Evolutionary conservation across 2,113 vertebrate species (phyloP).

Genomic region (Dicrurus megarhynchus): DNA sequence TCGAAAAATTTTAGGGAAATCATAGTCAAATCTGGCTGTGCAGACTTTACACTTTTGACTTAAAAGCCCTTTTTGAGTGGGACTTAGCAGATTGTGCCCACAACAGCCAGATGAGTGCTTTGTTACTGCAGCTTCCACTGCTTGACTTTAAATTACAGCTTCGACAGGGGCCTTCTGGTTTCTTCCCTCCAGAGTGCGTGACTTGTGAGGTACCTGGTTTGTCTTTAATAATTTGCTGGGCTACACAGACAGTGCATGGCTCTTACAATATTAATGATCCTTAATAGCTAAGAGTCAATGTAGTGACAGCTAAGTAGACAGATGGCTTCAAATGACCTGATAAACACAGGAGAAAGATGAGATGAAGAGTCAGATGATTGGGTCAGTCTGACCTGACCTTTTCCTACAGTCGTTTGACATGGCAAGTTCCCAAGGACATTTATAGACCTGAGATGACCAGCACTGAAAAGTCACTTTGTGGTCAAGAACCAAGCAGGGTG

Average conservation of each 20-base stretch:
- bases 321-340: background rate
- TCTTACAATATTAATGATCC: conserved; percentile 1
- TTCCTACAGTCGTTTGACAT: background rate
- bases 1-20: background rate
- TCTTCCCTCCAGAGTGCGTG: background rate
- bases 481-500: background rate
- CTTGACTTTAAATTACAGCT: background rate
- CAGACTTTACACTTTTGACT: background rate
- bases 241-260: background rate
- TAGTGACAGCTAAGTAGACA: background rate
- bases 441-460: background rate
- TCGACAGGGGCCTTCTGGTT: rapidly evolving
- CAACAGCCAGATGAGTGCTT: rapidly evolving
- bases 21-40: background rate
- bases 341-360: background rate
- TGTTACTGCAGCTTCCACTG: background rate
- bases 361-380: background rate
- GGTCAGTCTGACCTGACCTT: background rate
- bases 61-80: background rate
- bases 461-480: background rate
- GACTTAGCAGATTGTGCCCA: background rate
- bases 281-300: background rate
- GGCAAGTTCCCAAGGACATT: background rate
- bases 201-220: background rate
- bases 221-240: background rate